These are phyloP conservation scores for Crypturellus tataupa DNA, from an alignment of 2,797 vertebrate genomes.

Conservation along the genomic window DNA sequence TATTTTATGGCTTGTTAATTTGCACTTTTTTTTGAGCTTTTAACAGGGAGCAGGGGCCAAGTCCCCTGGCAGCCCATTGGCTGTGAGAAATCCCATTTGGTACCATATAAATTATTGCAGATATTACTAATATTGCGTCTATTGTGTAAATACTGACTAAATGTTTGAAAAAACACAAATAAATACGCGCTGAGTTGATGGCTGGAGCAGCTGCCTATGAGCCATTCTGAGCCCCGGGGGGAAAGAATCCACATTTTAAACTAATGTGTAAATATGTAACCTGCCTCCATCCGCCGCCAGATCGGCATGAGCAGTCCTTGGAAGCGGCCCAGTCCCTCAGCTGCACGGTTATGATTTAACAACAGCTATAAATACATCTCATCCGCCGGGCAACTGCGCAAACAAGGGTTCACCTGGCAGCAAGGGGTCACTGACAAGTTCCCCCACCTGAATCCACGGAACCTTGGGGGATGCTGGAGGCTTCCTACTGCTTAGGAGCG, in stretches of 20 bases:
- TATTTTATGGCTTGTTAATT: constrained; percentile 71
- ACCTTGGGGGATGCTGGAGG: not conserved
- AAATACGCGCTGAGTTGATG: constrained; percentile 65
- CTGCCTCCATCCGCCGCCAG: constrained; percentile 66
- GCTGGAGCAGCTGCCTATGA: constrained; percentile 74
- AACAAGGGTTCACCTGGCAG: constrained; percentile 70
- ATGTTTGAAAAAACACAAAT: constrained; percentile 77
- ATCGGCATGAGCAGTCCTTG: constrained; percentile 54
- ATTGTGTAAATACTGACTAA: constrained; percentile 73
- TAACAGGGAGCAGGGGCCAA: constrained; percentile 67
- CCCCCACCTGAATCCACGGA: not conserved
- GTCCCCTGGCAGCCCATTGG: constrained; percentile 61
- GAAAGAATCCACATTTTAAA: constrained; percentile 77
- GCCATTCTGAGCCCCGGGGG: constrained; percentile 47
- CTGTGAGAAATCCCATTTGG: constrained; percentile 71
- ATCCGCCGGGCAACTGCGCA: constrained; percentile 54
- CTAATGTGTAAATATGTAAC: constrained; percentile 78
- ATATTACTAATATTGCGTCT: constrained; percentile 73
- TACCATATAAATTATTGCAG: constrained; percentile 71
- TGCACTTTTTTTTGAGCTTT: constrained; percentile 64
- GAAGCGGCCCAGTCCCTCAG: constrained; percentile 67
- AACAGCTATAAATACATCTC: constrained; percentile 71
- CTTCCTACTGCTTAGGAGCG: not conserved
- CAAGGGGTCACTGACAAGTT: not conserved
- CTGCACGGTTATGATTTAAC: constrained; percentile 62